Percentiles rank a stretch among this genome's conserved stretches.
Evolutionary conservation across 2,888 invertebrate species (phyloP).

Genomic region (Noctua pronuba): DNA sequence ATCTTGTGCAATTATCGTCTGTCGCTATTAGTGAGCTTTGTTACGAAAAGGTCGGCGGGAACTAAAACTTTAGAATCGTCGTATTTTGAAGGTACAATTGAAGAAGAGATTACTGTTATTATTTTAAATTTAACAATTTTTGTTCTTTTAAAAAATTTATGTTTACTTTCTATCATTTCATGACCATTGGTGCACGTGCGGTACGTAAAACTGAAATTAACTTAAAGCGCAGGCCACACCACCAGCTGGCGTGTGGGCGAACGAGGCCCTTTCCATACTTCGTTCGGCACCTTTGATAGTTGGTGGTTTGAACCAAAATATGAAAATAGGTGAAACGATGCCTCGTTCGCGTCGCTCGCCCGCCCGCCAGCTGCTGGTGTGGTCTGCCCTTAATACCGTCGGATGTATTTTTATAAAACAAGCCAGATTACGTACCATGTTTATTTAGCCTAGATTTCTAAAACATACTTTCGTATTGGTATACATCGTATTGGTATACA

Average conservation of each 20-base stretch:
- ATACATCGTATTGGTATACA: too few species aligned
- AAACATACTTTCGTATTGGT: too few species aligned
- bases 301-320: too few species aligned
- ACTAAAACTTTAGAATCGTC: conserved; percentile 36
- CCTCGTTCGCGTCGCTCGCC: too few species aligned
- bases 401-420: conserved; percentile 7
- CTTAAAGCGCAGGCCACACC: too few species aligned
- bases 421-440: conserved; percentile 15
- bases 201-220: neutral
- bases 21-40: conserved; percentile 26
- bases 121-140: neutral
- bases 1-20: conserved; percentile 44
- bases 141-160: neutral
- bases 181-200: neutral
- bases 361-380: too few species aligned
- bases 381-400: too few species aligned
- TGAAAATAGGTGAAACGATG: too few species aligned
- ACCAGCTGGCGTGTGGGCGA: too few species aligned
- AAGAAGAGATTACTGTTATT: conserved; percentile 18
- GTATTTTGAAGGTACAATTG: conserved; percentile 26
- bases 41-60: conserved; percentile 10
- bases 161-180: neutral
- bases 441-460: conserved; percentile 16
- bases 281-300: too few species aligned
- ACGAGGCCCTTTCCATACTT: too few species aligned